phyloP scores from a whole-genome alignment of 2,888 invertebrate genomes.

The Formica aserva region DNA sequence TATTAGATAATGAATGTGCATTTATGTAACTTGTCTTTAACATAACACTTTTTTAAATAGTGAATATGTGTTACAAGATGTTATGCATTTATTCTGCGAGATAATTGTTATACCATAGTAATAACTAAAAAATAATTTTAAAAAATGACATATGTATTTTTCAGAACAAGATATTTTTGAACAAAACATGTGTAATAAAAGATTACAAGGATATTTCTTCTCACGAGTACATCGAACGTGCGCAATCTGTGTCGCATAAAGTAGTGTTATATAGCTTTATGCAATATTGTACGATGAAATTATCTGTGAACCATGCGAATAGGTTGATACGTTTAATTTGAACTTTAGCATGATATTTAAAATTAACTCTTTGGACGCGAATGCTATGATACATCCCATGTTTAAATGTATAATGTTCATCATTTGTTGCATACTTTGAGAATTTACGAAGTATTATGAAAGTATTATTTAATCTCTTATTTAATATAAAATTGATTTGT shows the following conservation, averaged over 20 bases:
- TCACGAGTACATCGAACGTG: not conserved
- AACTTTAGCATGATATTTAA: not conserved
- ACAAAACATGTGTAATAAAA: slow-evolving; percentile 82
- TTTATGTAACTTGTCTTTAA: slow-evolving; percentile 17
- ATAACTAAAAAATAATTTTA: slow-evolving; percentile 70
- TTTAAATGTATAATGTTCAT: not conserved
- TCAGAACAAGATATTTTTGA: slow-evolving; percentile 84
- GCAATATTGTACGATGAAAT: slow-evolving; percentile 5
- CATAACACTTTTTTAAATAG: slow-evolving; percentile 60
- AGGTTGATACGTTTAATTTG: not conserved
- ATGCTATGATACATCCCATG: not conserved
- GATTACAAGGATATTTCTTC: not conserved
- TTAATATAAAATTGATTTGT: slow-evolving; percentile 18
- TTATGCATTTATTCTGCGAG: slow-evolving; percentile 57
- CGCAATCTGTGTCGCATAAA: not conserved
- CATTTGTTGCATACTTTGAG: not conserved
- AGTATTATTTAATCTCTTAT: not conserved
- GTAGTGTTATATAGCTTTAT: slow-evolving; percentile 12
- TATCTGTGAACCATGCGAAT: not conserved
- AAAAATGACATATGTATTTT: slow-evolving; percentile 83
- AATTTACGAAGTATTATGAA: not conserved
- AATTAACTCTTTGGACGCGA: not conserved
- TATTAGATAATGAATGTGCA: slow-evolving; percentile 54
- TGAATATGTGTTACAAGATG: slow-evolving; percentile 20
- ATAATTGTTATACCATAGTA: slow-evolving; percentile 77